These are phyloP conservation scores for Crocidura indochinensis DNA, from an alignment of 2,797 vertebrate genomes.

Conservation along the genomic window DNA sequence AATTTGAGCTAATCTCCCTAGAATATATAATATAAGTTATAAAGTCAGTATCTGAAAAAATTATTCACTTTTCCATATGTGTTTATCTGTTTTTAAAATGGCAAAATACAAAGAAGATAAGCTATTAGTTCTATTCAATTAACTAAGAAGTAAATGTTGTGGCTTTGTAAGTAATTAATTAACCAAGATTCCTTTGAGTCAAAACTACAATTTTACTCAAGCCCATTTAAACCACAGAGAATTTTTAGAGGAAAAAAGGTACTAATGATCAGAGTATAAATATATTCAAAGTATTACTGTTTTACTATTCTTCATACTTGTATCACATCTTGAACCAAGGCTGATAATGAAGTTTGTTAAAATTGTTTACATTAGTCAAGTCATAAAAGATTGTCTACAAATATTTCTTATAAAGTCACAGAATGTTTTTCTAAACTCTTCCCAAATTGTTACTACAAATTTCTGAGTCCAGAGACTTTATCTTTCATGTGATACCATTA, in stretches of 20 bases:
- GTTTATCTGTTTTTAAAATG: slow-evolving; percentile 47
- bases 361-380: neutral
- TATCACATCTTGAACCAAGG: neutral
- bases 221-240: neutral
- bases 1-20: too few species aligned
- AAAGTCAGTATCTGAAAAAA: slow-evolving; percentile 55
- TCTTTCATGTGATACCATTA: slow-evolving; percentile 8
- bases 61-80: slow-evolving; percentile 35
- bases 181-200: slow-evolving; percentile 48
- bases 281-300: neutral
- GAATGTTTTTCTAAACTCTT: slow-evolving; percentile 40
- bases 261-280: slow-evolving; percentile 24
- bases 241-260: neutral
- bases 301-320: neutral
- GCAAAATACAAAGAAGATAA: slow-evolving; percentile 40
- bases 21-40: slow-evolving; percentile 1
- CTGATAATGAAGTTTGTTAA: slow-evolving; percentile 38
- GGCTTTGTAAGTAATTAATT: neutral
- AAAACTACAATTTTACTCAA: slow-evolving; percentile 52
- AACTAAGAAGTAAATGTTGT: neutral
- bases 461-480: slow-evolving; percentile 15
- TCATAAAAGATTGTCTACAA: neutral
- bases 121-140: neutral
- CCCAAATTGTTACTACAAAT: neutral
- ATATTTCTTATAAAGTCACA: slow-evolving; percentile 25